Evolutionary conservation across 2,888 invertebrate genomes (phyloP), one percentile per base, ranked within the genome.

Genomic region (Philereme vetulata): DNA sequence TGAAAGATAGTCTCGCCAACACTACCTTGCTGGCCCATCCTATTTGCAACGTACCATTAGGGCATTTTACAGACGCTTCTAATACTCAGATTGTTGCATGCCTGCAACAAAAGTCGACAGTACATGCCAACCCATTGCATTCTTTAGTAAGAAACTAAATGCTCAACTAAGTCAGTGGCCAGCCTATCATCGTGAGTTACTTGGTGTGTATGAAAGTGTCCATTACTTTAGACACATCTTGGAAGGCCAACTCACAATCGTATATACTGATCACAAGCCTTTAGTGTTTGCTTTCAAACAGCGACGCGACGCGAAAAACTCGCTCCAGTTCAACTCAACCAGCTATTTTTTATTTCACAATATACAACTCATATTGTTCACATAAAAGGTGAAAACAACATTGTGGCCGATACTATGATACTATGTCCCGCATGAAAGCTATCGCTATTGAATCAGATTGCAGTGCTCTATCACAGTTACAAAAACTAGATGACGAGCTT

Each of bases 311-410:
- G 66, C 4, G 75, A 77, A 4, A 75, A 77, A 5, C 71, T 72
- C 5, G 72, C 81, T 1, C 83, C 81, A 0, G 51, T 82, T 4
- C 81, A 85, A 60, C 64, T 72, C 9, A 58, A 80, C 3, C 74
- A 85, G 7, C 63, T 86, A 0, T 72, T 76, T 46, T 78, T 69
- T 21, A 81, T 84, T 11, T 50, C 71, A 0, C 78, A 84, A 58
- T 85, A 83, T 62, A 73, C 79, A 0, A 82, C 77, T 0, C 73
- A 80, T 52, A 77, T 84, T 4, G 54, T 65, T 3, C 72, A 82
- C 60, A 70, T 85, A 1, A 47, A 71, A 2, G 78, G 82, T 0
- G 60, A 68, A 34, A 68, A 76, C 21, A 84, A 86, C 49, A 56
- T 75, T 0, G 76, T 80, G 0, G 82, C 82, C 0, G 85, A 35